A percentile compares a stretch with the other conserved stretches of the same genome.
Conservation (phyloP, 2,113 vertebrate genomes). For the Tapirus terrestris region DNA sequence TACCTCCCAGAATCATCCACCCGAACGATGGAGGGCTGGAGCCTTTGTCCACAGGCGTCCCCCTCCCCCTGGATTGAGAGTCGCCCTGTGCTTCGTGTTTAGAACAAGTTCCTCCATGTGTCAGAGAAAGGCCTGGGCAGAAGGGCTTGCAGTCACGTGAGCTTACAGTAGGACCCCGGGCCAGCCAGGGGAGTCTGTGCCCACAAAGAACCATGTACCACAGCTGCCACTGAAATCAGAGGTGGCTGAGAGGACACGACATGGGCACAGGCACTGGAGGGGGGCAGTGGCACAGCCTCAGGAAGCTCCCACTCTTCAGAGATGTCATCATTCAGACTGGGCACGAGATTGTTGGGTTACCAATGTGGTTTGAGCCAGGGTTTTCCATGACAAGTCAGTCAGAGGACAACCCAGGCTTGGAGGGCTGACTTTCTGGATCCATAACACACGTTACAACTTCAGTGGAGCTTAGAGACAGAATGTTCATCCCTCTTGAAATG, state of each 20-base stretch:
- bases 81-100: not conserved
- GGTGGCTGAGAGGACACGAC: accelerated
- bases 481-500: not conserved
- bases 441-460: not conserved
- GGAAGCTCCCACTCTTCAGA: not conserved
- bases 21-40: not conserved
- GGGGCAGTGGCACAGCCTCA: too few relatives aligned
- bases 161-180: too few relatives aligned
- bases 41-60: not conserved
- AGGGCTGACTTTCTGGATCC: not conserved
- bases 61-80: accelerated
- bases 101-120: not conserved
- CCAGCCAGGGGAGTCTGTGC: not conserved
- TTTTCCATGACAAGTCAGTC: too few relatives aligned
- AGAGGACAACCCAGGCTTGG: accelerated
- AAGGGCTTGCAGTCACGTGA: accelerated
- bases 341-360: too few relatives aligned
- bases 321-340: not conserved
- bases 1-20: not conserved
- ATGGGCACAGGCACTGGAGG: accelerated
- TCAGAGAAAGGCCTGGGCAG: not conserved
- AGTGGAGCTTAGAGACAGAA: not conserved
- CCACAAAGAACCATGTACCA: not conserved
- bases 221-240: not conserved
- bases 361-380: not conserved